phyloP scores from a whole-genome alignment of 1,140 invertebrate species.

The Pentalonia nigronervosa region DNA sequence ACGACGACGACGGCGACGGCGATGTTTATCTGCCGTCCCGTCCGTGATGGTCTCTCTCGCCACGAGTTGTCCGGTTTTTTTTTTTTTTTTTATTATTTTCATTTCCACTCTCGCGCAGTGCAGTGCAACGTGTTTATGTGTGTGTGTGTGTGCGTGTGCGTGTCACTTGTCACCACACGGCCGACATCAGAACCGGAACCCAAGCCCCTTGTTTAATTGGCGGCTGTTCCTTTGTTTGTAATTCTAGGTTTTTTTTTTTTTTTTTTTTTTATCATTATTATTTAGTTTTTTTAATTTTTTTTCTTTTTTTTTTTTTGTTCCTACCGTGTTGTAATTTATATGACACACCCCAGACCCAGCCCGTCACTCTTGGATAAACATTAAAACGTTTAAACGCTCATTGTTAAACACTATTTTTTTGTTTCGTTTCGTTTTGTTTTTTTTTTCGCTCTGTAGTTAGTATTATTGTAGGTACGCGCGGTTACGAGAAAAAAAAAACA shows the following conservation, averaged over 20 bases:
- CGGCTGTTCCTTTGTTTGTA: constrained; percentile 58
- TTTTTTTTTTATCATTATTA: constrained; percentile 31
- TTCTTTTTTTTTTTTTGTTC: constrained; percentile 43
- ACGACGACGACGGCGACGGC: constrained; percentile 33
- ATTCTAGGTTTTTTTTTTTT: constrained; percentile 57
- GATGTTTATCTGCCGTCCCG: constrained; percentile 38
- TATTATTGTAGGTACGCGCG: background rate
- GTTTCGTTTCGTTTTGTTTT: constrained; percentile 13
- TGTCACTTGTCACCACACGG: constrained; percentile 46
- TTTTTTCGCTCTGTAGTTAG: background rate
- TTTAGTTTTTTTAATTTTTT: constrained; percentile 35
- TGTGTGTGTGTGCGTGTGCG: constrained; percentile 8
- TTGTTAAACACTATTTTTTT: constrained; percentile 55
- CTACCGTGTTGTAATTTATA: constrained; percentile 36
- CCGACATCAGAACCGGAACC: constrained; percentile 52
- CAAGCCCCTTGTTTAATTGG: constrained; percentile 56
- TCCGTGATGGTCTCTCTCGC: background rate
- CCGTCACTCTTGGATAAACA: constrained; percentile 57
- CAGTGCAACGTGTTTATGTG: background rate
- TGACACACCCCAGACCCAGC: constrained; percentile 52
- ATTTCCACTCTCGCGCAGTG: constrained; percentile 19
- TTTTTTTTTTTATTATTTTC: too few relatives aligned
- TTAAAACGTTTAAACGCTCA: constrained; percentile 58
- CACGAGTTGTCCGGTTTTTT: background rate
- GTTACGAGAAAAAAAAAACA: constrained; percentile 12